Evolutionary conservation across 2,888 invertebrate species (phyloP).

Genomic region (Hypercompe scribonia): DNA sequence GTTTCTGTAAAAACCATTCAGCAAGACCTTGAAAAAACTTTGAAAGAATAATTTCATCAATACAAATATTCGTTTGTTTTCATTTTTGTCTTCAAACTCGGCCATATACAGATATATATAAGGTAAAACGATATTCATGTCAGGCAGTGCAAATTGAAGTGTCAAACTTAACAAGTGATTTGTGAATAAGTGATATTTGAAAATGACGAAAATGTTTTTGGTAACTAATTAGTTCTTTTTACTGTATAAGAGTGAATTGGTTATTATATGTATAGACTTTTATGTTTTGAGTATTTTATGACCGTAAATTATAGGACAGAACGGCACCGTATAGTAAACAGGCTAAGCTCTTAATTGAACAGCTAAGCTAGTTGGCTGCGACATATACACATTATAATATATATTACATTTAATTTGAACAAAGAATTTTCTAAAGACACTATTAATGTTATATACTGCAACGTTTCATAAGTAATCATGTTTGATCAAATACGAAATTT

Average conservation of each 20-base stretch:
- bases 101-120: slow-evolving; percentile 80
- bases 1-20: slow-evolving; percentile 71
- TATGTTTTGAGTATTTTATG: background rate
- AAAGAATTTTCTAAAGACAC: background rate
- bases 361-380: too few relatives aligned
- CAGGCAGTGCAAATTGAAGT: slow-evolving; percentile 61
- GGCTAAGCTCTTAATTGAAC: too few relatives aligned
- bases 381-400: too few relatives aligned
- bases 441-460: background rate
- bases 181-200: slow-evolving; percentile 40
- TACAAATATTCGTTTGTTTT: slow-evolving; percentile 64
- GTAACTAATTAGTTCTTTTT: slow-evolving; percentile 52
- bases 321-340: too few relatives aligned
- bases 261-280: slow-evolving; percentile 33
- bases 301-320: too few relatives aligned
- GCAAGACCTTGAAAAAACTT: slow-evolving; percentile 71
- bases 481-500: background rate
- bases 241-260: slow-evolving; percentile 30
- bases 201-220: slow-evolving; percentile 60
- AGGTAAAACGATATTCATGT: slow-evolving; percentile 59
- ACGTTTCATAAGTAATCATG: background rate
- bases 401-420: too few relatives aligned
- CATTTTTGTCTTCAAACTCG: slow-evolving; percentile 61
- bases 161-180: slow-evolving; percentile 50
- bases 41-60: slow-evolving; percentile 68